These are phyloP conservation scores for Drosophila lacertosa DNA, from an alignment of 1,140 invertebrate species.

Conservation along the genomic window DNA sequence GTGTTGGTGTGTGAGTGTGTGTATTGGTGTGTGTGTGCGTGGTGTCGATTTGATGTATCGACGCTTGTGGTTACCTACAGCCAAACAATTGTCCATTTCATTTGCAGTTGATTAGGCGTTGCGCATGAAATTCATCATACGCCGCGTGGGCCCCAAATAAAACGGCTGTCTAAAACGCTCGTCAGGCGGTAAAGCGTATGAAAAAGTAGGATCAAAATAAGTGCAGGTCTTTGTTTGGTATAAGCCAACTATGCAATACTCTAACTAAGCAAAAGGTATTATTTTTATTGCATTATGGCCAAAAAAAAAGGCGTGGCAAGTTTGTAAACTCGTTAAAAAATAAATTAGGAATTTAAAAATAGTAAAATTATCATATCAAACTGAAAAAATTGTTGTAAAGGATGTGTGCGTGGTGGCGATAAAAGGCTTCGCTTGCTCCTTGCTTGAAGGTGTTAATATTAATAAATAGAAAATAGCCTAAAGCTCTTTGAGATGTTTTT, in stretches of 20 bases:
- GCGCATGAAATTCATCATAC: slow-evolving; percentile 73
- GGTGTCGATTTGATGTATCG: slow-evolving; percentile 79
- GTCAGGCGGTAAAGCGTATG: slow-evolving; percentile 10
- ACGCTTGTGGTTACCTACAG: slow-evolving; percentile 68
- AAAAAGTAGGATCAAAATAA: slow-evolving; percentile 4
- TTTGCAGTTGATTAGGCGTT: slow-evolving; percentile 78
- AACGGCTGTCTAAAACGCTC: slow-evolving; percentile 11
- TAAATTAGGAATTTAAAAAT: too few relatives aligned
- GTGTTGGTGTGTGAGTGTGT: slow-evolving; percentile 20
- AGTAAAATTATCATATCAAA: too few relatives aligned
- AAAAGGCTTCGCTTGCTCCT: too few relatives aligned
- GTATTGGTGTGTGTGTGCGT: slow-evolving; percentile 34
- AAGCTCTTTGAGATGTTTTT: too few relatives aligned
- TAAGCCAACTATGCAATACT: not conserved
- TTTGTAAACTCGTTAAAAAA: too few relatives aligned
- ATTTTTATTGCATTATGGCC: too few relatives aligned
- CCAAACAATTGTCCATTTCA: slow-evolving; percentile 78
- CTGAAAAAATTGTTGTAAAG: too few relatives aligned
- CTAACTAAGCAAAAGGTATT: not conserved
- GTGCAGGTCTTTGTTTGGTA: not conserved
- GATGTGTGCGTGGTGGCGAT: too few relatives aligned
- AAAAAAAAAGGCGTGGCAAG: too few relatives aligned
- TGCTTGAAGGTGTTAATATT: too few relatives aligned
- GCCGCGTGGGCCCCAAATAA: slow-evolving; percentile 47
- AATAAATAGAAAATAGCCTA: too few relatives aligned